A percentile compares a stretch with the other conserved stretches of the same genome.
phyloP scores from a whole-genome alignment of 1,140 invertebrate species.

The Ceratina japonica region DNA sequence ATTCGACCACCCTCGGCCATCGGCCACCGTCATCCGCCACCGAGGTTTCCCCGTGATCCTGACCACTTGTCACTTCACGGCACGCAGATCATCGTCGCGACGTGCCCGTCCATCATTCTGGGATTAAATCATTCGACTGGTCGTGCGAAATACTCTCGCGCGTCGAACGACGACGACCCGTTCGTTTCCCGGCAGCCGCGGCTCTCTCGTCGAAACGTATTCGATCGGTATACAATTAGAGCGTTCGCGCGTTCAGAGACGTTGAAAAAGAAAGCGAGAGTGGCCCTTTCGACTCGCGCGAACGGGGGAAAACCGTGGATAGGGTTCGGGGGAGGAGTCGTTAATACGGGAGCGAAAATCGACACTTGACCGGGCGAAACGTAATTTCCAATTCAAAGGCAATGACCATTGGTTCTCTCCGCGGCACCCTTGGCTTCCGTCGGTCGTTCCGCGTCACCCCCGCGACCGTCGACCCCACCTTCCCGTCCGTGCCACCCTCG shows the following conservation, averaged over 20 bases:
- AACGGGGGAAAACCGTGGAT: too few relatives aligned
- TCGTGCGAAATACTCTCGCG: conserved; percentile 54
- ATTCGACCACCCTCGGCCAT: conserved; percentile 24
- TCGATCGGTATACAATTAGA: too few relatives aligned
- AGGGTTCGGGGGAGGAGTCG: conserved; percentile 13
- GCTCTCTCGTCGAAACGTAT: too few relatives aligned
- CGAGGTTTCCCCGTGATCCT: conserved; percentile 76
- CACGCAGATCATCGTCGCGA: conserved; percentile 81
- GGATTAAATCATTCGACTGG: conserved; percentile 76
- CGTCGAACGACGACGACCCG: neutral
- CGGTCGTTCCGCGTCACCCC: conserved; percentile 40
- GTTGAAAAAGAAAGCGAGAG: too few relatives aligned
- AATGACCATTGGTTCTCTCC: conserved; percentile 71
- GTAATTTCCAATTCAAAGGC: conserved; percentile 78
- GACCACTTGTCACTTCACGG: conserved; percentile 79
- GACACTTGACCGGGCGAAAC: conserved; percentile 70
- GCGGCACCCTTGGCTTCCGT: conserved; percentile 36
- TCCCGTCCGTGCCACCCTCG: conserved; percentile 16
- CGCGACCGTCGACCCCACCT: conserved; percentile 34
- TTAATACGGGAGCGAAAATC: conserved; percentile 68
- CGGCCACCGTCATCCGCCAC: conserved; percentile 57
- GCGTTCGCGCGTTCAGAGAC: too few relatives aligned
- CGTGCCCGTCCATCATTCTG: conserved; percentile 79
- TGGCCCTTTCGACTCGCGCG: neutral
- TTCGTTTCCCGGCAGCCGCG: neutral